Base-by-base conservation (phyloP, 2,797 vertebrate genomes). In the Heliangelus exortis region DNA sequence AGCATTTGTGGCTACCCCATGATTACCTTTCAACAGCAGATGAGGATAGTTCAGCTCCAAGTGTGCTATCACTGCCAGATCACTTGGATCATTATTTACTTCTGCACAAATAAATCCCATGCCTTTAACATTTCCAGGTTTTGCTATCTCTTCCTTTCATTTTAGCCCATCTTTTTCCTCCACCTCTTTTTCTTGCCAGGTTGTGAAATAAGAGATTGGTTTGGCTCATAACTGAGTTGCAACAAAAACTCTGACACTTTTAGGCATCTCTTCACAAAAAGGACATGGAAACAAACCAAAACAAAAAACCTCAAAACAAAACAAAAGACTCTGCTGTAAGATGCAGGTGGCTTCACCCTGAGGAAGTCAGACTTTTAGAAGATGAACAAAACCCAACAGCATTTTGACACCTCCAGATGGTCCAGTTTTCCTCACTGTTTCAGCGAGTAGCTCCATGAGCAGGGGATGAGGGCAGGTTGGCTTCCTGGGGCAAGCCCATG, bases 401-500 rank as follows among this genome's bases (percentile, higher is more conserved):
- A n/a, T 43, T 79, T 41, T 75, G 26, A 43, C 26, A 75, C n/a
- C 45, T 54, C 34, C 41, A 39, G 45, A 39, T 2, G 14, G 28
- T 22, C 34, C 6, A 2, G 4, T 54, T 34, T 33, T 45, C 31
- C 36, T 61, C 47, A 23, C 33, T 2, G 3, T 61, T 65, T 47
- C 74, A 75, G 19, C 6, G 12, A 47, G 62, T 18, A 53, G 50
- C 53, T 39, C 15, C n/a, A 28, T 0, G 2, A 22, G 61, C 4
- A 4, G 2, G 21, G 31, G 26, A 68, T 10, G 23, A 80, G 59
- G 3, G 6, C 39, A 80, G 65, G 22, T 17, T 6, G 12, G 13
- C 21, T 54, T 72, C 31, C 54, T 3, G 3, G 12, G 28, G 58
- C 25, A 79, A 75, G 2, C 6, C 3, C 1, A 0, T 39, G 33